Conservation (phyloP, 2,797 vertebrate species). For the Fratercula arctica region DNA sequence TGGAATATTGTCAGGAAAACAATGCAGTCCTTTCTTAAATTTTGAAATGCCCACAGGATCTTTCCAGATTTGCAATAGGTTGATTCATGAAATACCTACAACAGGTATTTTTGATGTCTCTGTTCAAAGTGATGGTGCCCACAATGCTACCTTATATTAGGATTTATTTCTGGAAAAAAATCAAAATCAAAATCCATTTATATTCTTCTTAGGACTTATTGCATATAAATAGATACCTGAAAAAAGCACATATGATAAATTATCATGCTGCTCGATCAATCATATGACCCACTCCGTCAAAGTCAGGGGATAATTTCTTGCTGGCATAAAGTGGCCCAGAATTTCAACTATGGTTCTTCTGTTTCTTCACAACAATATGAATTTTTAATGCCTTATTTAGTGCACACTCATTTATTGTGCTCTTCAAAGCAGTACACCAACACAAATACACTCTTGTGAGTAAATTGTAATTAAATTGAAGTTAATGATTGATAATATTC, state of each 20-base stretch:
- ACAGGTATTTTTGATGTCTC: background rate
- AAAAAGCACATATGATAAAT: background rate
- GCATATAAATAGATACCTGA: background rate
- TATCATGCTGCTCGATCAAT: background rate
- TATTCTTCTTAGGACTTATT: background rate
- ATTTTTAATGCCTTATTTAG: background rate
- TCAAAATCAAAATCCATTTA: background rate
- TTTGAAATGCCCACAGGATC: background rate
- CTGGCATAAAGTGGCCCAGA: background rate
- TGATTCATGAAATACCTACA: background rate
- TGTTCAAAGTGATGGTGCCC: background rate
- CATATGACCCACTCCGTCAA: background rate
- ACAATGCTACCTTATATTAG: background rate
- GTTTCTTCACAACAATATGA: background rate
- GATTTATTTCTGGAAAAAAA: background rate
- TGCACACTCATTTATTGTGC: slow-evolving; percentile 36
- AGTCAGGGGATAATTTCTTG: background rate
- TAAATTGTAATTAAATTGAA: slow-evolving; percentile 76
- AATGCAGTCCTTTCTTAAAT: background rate
- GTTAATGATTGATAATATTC: slow-evolving; percentile 63
- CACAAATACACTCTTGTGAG: slow-evolving; percentile 4
- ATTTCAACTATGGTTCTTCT: background rate
- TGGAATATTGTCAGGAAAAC: background rate
- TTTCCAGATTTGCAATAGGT: background rate
- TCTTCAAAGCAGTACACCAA: slow-evolving; percentile 64